Evolutionary conservation across 1,140 invertebrate species (phyloP), one percentile per base, ranked within the genome.

Genomic region (Drosophila chauvacae): DNA sequence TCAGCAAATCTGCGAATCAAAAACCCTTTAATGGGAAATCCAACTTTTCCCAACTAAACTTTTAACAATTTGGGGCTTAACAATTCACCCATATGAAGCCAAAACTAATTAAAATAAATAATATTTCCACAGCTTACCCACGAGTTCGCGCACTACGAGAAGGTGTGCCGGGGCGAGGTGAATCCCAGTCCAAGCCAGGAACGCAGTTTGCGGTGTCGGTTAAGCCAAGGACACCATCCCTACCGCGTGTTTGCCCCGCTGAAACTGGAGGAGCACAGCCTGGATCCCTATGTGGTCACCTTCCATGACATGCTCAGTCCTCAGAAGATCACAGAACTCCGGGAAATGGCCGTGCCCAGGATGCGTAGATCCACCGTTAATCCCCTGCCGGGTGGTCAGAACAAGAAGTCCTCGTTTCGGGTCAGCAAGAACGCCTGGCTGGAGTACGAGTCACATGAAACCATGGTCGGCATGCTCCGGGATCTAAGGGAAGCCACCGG

Each of bases 381-480:
- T 51, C 68, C 73, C 11, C 51, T 74, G 56, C 71, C 97, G 97
- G 93, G 95, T 95, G 50, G 98, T 0, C 64, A 77, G 9, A 57
- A 57, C 16, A 69, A 68, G 16, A 90, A 80, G 45, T 91, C 98
- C 2, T 95, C 96, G 77, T 99, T 99, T 93, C 95, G 99, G 72
- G 99, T 99, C 86, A 99, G 98, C 92, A 99, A 99, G 94, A 98
- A 98, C 78, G 97, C 97, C 3, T 99, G 98, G 98, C 93, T 99
- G 30, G 96, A 96, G 80, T 96, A 96, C 82, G 93, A 95, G 20
- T 97, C 98, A 81, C 95, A 98, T 85, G 92, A 94, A 37, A 94
- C 96, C 20, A 95, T 99, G 35, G 94, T 93, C 4, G 94, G 94
- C 64, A 95, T 99, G 57, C 96, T 96, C 44, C 93, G 93, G 69